A percentile compares a stretch with the other conserved stretches of the same genome.
phyloP scores from a whole-genome alignment of 2,113 vertebrate species.

The Oryzias melastigma region DNA sequence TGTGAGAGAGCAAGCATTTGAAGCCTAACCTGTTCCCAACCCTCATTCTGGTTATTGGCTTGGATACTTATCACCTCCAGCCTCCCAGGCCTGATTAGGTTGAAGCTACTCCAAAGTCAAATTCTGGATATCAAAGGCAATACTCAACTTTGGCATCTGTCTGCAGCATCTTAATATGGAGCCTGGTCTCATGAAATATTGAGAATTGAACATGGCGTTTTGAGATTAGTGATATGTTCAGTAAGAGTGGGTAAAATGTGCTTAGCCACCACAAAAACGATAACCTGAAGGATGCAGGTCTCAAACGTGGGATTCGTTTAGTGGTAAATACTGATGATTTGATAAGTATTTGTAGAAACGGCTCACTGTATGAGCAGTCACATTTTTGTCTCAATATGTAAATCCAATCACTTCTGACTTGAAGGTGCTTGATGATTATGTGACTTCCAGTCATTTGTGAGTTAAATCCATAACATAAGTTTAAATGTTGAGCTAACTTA shows the following conservation, averaged over 20 bases:
- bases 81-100: constrained; percentile 67
- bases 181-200: constrained; percentile 34
- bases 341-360: neutral
- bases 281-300: constrained; percentile 23
- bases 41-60: constrained; percentile 66
- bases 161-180: constrained; percentile 62
- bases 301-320: constrained; percentile 22
- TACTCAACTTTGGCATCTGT: constrained; percentile 62
- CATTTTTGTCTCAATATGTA: constrained; percentile 5
- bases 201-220: constrained; percentile 38
- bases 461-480: neutral
- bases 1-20: constrained; percentile 7
- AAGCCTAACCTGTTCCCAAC: constrained; percentile 30
- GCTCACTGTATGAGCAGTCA: neutral
- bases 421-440: neutral
- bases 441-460: constrained; percentile 6
- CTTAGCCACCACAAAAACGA: constrained; percentile 29
- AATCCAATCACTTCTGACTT: neutral
- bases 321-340: neutral
- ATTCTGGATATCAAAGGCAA: constrained; percentile 68
- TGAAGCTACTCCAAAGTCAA: constrained; percentile 65
- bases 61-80: constrained; percentile 67
- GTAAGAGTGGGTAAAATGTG: constrained; percentile 16
- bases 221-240: constrained; percentile 23
- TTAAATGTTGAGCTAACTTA: constrained; percentile 1